Evolutionary conservation across 2,113 vertebrate species (phyloP), one percentile per base, ranked within the genome.

Genomic region (Willisornis vidua): DNA sequence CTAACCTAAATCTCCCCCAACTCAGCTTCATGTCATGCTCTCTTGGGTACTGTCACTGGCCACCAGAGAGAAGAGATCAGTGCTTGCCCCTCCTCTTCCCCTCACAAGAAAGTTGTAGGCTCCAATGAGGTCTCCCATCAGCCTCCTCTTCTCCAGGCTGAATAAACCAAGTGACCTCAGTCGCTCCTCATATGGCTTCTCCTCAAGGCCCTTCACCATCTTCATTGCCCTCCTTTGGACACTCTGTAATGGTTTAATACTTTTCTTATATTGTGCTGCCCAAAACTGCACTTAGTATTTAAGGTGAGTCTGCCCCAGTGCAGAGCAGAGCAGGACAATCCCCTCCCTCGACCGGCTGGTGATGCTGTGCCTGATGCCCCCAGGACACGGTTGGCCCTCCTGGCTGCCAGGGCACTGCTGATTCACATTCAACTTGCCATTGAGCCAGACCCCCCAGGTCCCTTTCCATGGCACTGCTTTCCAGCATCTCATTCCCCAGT

Each of bases 391-490:
- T 0, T 59, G 10, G 4, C 33, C 15, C 19, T n/a, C 33, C 28
- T 59, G 52, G 15, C 28, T 82, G 26, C 33, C 70, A 46, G 61
- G 61, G 54, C 33, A 7, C 45, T 66, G 45, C 46, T 61, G 46
- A 0, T 10, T 39, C 8, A 0, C 0, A 7, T 54, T 61, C 13
- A 61, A 2, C 16, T 25, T 46, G 23, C 3, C 61, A 52, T 0
- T 0, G 0, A 68, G n/a, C 33, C 9, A 19, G 20, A 41, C 1
- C 1, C 1, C 24, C 2, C 19, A 46, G 23, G 33, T 3, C 3
- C 12, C 7, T 75, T 74, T 81, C 10, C 1, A 1, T 1, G 1
- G 46, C 6, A 5, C 12, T 59, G 23, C 28, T n/a, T 7, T 25
- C 13, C 39, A 52, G 46, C 4, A 0, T 67, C 23, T 5, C 10